Base-by-base conservation (phyloP, 1,140 invertebrate genomes). In the Cyclargus thomasi region DNA sequence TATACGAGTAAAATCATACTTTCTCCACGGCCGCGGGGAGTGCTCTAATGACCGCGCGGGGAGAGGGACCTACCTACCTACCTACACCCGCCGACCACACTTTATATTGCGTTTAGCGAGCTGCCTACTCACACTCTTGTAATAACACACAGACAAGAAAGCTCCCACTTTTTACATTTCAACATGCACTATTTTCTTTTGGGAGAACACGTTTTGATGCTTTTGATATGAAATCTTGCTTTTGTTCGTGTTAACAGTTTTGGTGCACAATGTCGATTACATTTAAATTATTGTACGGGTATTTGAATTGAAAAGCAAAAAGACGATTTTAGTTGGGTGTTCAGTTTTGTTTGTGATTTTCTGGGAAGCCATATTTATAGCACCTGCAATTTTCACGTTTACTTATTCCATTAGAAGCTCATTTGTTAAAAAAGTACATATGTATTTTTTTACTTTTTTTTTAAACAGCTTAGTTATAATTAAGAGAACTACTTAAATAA, bases 1-100 rank as follows among this genome's bases (percentile, higher is more conserved):
- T 90, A 87, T 90, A 83, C 83, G 85, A 90, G 85, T 87, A 90
- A 88, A 90, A 88, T 90, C 85, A 88, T 88, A 90, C 87, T 90
- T 90, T 90, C 87, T 88, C 87, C 79, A 78, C 73, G 76, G 71
- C 77, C 79, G 79, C 76, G 83, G 83, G 78, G 82, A 80, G 76
- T 75, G 74, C 75, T 78, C 87, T 90, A 90, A 90, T 90, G 87
- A 90, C 87, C 81, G 87, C 87, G 87, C 80, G 87, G 83, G 87
- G 85, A 67, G 84, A 80, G 83, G 81, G 74, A 29, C 72, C 82
- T 81, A 81, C 79, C 80, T 81, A 81, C 73, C 70, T 78, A 76
- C 70, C 76, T 86, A 85, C 77, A 83, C 74, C 78, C 74, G 78
- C 82, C 80, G 80, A 87, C 83, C 84, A 81, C 84, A 86, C 85